Conservation (phyloP, 2,888 invertebrate species). For the Rhyacophila evoluta region DNA sequence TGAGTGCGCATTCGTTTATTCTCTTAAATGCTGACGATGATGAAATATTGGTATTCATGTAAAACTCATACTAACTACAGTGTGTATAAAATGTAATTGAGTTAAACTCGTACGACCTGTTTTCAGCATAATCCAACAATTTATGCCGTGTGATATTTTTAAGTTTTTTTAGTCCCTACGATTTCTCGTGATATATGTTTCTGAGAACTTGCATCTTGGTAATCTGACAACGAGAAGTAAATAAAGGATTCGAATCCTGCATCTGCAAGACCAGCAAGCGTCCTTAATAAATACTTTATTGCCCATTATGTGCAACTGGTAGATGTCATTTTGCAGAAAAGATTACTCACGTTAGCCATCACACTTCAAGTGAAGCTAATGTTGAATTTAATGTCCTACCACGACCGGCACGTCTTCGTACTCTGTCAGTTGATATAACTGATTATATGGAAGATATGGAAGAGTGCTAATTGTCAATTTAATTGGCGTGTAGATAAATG, state of each 20-base stretch:
- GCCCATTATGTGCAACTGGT: slow-evolving; percentile 35
- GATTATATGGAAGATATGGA: too few species aligned
- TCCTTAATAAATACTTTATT: slow-evolving; percentile 43
- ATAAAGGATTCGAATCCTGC: background rate
- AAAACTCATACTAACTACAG: background rate
- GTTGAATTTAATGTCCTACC: background rate
- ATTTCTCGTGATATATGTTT: slow-evolving; percentile 36
- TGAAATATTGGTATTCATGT: too few species aligned
- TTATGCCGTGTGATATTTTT: background rate
- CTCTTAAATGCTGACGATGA: too few species aligned
- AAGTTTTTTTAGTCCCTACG: background rate
- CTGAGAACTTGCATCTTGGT: slow-evolving; percentile 26
- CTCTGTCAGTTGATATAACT: too few species aligned
- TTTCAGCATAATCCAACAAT: background rate
- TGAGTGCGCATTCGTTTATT: too few species aligned
- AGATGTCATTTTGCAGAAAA: background rate
- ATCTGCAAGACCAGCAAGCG: background rate
- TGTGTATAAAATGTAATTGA: background rate
- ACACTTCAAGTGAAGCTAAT: background rate
- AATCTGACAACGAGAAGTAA: background rate
- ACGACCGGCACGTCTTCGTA: too few species aligned
- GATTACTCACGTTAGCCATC: background rate
- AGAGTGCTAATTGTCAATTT: too few species aligned
- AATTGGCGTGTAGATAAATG: too few species aligned
- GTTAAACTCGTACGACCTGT: background rate